Evolutionary conservation across 2,888 invertebrate species (phyloP), one percentile per base, ranked within the genome.

Genomic region (Heliconius erato): DNA sequence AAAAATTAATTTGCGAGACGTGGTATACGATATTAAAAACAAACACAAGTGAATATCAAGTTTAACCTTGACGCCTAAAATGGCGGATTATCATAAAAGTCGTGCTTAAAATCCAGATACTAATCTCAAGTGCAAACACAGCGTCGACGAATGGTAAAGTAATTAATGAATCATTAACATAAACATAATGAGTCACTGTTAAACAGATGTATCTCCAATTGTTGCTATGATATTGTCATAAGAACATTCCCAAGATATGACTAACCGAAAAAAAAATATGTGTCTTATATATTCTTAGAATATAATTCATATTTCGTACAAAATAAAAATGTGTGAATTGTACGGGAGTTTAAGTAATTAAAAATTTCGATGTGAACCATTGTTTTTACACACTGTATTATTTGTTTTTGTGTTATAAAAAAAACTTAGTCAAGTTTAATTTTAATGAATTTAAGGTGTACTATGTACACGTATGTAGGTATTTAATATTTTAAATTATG

Each of bases 191-290:
- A 88, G 84, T 88, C 87, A 88, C 81, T 74, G 77, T 82, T 84
- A 85, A 88, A 88, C 87, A 88, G 87, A 88, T 89, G 88, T 88
- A 86, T 86, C 83, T 85, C 82, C 82, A 82, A 84, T 82, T 84
- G 84, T 86, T 82, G 82, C 80, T 84, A 82, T 68, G 79, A 85
- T 85, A 84, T 85, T 85, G 85, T 85, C 83, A 85, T 81, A 79
- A 83, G 85, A 83, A 87, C 87, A 87, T 88, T 88, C 88, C 81
- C 86, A 87, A 86, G 77, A 82, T 80, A 83, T 89, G 87, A 87
- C 81, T 86, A 87, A 87, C 85, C 77, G 84, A 76, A 63, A 76
- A 59, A 35, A 77, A 69, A n/a, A 11, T 32, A 28, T 71, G 69
- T 67, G 79, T 80, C 74, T 79, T 68, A 77, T 76, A 9, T 76